These are phyloP conservation scores for Mesembrinibis cayennensis DNA, from an alignment of 2,113 vertebrate genomes.

Conservation along the genomic window DNA sequence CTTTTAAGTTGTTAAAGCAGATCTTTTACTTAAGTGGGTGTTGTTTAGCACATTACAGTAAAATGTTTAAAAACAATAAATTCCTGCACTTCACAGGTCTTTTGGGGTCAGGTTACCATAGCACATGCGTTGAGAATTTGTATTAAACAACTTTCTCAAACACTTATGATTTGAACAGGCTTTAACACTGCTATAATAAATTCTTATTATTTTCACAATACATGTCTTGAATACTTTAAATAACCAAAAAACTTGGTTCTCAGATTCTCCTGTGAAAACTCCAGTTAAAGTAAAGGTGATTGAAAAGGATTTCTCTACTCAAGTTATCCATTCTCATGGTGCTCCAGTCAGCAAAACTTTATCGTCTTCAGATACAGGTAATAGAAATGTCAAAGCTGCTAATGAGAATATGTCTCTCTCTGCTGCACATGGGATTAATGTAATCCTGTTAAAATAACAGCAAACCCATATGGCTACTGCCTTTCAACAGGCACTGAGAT, in stretches of 20 bases:
- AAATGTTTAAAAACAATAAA: background rate
- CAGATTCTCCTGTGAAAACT: conserved; percentile 82
- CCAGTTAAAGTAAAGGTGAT: conserved; percentile 81
- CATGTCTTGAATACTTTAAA: background rate
- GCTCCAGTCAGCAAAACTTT: conserved; percentile 89
- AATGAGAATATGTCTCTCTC: background rate
- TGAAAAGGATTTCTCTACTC: conserved; percentile 85
- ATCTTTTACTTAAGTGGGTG: background rate
- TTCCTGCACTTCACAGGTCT: background rate
- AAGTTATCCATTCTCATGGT: conserved; percentile 73
- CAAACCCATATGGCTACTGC: background rate
- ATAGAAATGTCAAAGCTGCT: background rate
- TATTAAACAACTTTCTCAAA: background rate
- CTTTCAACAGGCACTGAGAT: background rate
- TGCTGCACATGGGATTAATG: background rate
- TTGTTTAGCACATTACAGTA: background rate
- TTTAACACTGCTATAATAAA: background rate
- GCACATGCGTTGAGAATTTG: background rate
- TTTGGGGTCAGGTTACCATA: background rate
- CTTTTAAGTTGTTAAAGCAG: background rate
- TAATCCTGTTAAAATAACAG: conserved; percentile 15
- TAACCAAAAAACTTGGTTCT: background rate
- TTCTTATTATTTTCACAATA: background rate
- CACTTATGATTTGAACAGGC: background rate
- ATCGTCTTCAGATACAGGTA: conserved; percentile 94